These are phyloP conservation scores for Bembecia ichneumoniformis DNA, from an alignment of 2,888 invertebrate genomes.

Conservation along the genomic window DNA sequence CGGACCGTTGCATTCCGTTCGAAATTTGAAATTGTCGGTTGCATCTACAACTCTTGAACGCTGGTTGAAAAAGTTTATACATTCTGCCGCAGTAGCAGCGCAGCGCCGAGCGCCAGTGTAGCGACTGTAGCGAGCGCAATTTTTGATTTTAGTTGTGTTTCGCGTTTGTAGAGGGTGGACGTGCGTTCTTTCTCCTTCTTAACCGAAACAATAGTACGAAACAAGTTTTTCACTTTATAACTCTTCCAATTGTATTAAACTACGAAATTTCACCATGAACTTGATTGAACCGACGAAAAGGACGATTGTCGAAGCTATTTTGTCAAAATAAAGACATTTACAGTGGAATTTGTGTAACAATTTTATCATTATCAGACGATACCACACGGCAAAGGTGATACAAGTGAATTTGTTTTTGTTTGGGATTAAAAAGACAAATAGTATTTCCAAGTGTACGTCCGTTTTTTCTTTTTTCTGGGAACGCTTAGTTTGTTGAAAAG, in stretches of 20 bases:
- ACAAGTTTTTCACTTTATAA: constrained; percentile 49
- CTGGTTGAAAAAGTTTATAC: constrained; percentile 36
- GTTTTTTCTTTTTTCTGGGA: constrained; percentile 47
- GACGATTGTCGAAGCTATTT: constrained; percentile 31
- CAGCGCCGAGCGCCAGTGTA: constrained; percentile 40
- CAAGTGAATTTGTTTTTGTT: constrained; percentile 59
- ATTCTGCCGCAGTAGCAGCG: constrained; percentile 22
- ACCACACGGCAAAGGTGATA: constrained; percentile 47
- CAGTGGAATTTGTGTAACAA: constrained; percentile 54
- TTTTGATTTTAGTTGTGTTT: constrained; percentile 42
- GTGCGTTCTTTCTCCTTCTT: constrained; percentile 27
- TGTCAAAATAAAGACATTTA: constrained; percentile 33
- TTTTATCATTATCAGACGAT: constrained; percentile 48
- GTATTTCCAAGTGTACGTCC: constrained; percentile 40
- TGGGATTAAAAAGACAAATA: constrained; percentile 42
- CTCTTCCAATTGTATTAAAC: constrained; percentile 15
- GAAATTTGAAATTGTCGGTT: too few species aligned
- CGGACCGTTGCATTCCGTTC: too few species aligned
- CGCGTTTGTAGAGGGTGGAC: constrained; percentile 43
- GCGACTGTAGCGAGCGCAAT: constrained; percentile 27
- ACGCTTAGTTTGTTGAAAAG: constrained; percentile 55
- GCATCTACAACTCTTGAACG: constrained; percentile 18
- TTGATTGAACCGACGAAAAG: constrained; percentile 27
- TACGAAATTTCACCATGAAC: constrained; percentile 42
- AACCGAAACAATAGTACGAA: constrained; percentile 39